Percentiles rank a stretch among this genome's conserved stretches.
phyloP scores from a whole-genome alignment of 2,797 vertebrate species.

The Epinephelus awoara region DNA sequence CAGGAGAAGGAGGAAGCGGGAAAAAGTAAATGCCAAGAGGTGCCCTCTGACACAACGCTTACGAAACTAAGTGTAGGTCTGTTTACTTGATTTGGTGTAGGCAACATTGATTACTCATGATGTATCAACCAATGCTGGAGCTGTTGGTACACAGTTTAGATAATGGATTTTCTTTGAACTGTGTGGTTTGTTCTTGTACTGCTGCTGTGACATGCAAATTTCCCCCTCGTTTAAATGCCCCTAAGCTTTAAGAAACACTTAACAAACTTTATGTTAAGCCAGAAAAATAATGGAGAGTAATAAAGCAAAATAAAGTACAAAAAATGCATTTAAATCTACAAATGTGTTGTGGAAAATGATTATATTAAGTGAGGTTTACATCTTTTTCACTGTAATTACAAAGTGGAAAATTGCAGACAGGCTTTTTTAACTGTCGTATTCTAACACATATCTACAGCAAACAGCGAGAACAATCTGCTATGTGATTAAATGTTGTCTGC shows the following conservation, averaged over 20 bases:
- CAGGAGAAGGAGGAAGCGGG: conserved; percentile 19
- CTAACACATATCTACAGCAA: conserved; percentile 8
- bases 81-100: conserved; percentile 37
- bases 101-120: conserved; percentile 47
- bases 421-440: background rate
- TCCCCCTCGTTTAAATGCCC: too few species aligned
- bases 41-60: conserved; percentile 25
- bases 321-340: background rate
- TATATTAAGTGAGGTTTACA: background rate
- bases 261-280: background rate
- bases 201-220: background rate
- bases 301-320: background rate
- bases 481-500: background rate
- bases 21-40: conserved; percentile 45
- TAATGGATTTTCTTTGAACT: conserved; percentile 3
- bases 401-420: background rate
- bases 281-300: background rate
- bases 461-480: background rate
- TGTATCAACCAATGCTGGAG: conserved; percentile 14
- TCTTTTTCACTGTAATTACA: background rate
- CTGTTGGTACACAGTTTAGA: background rate
- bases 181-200: background rate
- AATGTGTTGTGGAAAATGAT: background rate
- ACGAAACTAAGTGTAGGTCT: conserved; percentile 23
- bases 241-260: background rate